Evolutionary conservation across 2,797 vertebrate species (phyloP).

Genomic region (Parauchenoglanis punctatus): DNA sequence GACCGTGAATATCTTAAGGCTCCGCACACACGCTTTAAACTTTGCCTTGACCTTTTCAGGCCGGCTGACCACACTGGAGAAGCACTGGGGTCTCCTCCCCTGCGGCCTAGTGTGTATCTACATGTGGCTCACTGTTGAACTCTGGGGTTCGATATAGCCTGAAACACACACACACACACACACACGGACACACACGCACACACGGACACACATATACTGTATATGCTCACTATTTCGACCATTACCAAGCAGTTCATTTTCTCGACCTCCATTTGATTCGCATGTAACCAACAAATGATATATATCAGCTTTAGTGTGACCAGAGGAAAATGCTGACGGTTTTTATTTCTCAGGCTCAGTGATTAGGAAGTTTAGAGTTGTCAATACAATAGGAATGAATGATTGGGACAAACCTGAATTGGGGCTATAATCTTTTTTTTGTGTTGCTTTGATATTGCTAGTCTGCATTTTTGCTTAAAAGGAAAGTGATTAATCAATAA

Average conservation of each 20-base stretch:
- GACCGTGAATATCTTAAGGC: conserved; percentile 84
- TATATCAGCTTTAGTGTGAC: conserved; percentile 75
- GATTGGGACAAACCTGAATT: conserved; percentile 76
- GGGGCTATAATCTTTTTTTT: conserved; percentile 79
- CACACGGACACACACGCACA: conserved; percentile 16
- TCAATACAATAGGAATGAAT: conserved; percentile 83
- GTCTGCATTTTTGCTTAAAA: conserved; percentile 84
- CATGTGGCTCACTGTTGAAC: conserved; percentile 45
- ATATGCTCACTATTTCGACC: conserved; percentile 29
- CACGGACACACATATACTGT: neutral
- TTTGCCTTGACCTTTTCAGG: conserved; percentile 79
- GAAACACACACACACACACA: conserved; percentile 14
- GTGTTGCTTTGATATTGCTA: conserved; percentile 79
- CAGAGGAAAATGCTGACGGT: conserved; percentile 76
- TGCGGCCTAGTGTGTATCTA: conserved; percentile 50
- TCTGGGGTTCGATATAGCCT: conserved; percentile 26
- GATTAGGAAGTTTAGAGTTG: conserved; percentile 78
- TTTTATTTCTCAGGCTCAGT: conserved; percentile 76
- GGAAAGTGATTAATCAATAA: conserved; percentile 86
- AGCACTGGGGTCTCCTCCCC: conserved; percentile 45
- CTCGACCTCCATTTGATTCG: conserved; percentile 70
- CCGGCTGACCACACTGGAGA: conserved; percentile 56
- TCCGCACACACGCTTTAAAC: conserved; percentile 75
- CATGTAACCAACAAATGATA: conserved; percentile 73
- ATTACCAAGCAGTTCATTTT: conserved; percentile 60